Conservation (phyloP, 2,113 vertebrate genomes). For the Calyptommatus sinebrachiatus region DNA sequence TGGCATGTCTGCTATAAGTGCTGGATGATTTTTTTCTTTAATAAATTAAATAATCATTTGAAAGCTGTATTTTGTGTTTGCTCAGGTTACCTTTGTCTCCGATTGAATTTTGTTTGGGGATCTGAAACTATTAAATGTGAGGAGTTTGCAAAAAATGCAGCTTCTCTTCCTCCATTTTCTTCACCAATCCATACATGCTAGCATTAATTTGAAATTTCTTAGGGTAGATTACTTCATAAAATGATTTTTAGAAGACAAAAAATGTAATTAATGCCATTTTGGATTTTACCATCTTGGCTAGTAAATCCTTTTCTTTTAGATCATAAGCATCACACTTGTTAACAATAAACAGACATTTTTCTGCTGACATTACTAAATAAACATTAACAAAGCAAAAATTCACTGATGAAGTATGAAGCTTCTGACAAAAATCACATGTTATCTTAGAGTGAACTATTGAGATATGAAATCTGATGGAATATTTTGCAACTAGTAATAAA, state of each 20-base stretch:
- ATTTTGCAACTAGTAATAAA: slow-evolving; percentile 51
- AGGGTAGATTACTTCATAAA: slow-evolving; percentile 35
- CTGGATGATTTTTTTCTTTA: no score
- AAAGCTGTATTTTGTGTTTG: no score
- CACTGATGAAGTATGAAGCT: slow-evolving; percentile 55
- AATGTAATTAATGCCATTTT: slow-evolving; percentile 38
- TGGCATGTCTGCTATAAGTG: no score
- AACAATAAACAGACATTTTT: slow-evolving; percentile 56
- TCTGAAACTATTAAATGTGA: no score
- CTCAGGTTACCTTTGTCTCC: no score
- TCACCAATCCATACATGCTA: slow-evolving; percentile 34
- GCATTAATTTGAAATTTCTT: slow-evolving; percentile 32
- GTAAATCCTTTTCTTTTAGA: slow-evolving; percentile 44
- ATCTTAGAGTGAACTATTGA: slow-evolving; percentile 46
- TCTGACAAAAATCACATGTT: slow-evolving; percentile 46
- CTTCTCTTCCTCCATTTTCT: slow-evolving; percentile 12
- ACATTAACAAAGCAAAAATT: slow-evolving; percentile 49
- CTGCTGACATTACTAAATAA: slow-evolving; percentile 48
- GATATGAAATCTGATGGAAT: slow-evolving; percentile 61
- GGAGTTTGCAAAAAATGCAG: slow-evolving; percentile 28
- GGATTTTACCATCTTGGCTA: slow-evolving; percentile 44
- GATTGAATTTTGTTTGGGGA: no score
- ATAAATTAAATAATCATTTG: no score
- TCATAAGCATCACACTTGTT: slow-evolving; percentile 51
- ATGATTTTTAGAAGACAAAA: slow-evolving; percentile 29